phyloP scores from a whole-genome alignment of 2,888 invertebrate species.

The Microctonus brassicae region DNA sequence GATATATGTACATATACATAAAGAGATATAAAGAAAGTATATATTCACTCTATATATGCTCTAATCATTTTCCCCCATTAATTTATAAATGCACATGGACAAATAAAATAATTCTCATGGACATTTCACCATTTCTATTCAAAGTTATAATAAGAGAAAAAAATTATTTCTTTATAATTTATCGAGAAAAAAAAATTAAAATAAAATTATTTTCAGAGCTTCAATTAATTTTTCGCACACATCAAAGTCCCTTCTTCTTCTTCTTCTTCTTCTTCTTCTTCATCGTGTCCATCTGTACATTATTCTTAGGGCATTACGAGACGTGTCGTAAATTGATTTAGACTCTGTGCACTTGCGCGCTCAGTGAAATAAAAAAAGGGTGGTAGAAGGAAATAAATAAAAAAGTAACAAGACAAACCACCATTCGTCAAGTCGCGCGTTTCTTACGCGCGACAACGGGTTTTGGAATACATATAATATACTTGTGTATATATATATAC shows the following conservation, averaged over 20 bases:
- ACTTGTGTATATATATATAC: not conserved
- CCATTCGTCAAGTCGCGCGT: not conserved
- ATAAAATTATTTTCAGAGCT: not conserved
- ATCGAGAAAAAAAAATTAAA: not conserved
- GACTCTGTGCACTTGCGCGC: not conserved
- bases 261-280: not conserved
- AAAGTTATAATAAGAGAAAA: no score
- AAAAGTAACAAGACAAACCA: not conserved
- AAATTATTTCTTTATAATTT: no score
- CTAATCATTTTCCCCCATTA: no score
- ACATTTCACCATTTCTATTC: no score
- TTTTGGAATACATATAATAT: not conserved
- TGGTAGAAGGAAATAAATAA: not conserved
- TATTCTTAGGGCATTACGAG: not conserved
- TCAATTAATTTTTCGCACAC: not conserved
- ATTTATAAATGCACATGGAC: no score
- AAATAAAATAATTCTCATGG: no score
- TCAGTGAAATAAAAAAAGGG: not conserved
- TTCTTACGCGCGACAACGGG: not conserved
- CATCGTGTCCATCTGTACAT: not conserved
- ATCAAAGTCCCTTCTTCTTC: no score
- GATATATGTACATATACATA: no score
- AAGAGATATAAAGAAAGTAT: no score
- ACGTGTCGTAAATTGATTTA: slow-evolving; percentile 1
- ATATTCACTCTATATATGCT: no score